phyloP scores from a whole-genome alignment of 2,113 vertebrate genomes.

The Nyctibius bracteatus region DNA sequence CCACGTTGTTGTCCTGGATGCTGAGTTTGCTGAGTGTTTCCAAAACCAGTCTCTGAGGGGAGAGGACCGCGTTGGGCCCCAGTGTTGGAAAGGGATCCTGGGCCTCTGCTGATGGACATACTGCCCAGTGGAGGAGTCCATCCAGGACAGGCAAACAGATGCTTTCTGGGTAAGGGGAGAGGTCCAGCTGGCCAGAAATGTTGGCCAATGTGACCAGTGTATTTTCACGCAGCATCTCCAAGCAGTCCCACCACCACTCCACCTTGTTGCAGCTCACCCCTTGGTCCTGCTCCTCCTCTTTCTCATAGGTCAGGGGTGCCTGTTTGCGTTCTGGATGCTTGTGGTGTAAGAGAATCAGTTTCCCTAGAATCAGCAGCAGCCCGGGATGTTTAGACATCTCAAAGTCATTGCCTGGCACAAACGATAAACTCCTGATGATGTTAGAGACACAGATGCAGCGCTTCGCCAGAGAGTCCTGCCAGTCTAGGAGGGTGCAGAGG shows the following conservation, averaged over 20 bases:
- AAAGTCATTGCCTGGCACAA: conserved; percentile 95
- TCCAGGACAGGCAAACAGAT: conserved; percentile 97
- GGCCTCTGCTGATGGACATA: conserved; percentile 97
- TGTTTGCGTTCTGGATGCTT: conserved; percentile 96
- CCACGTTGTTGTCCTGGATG: conserved; percentile 99
- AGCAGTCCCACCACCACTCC: conserved; percentile 99
- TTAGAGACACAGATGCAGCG: conserved; percentile 96
- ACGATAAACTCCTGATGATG: conserved; percentile 96
- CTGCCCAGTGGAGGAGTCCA: conserved; percentile 97
- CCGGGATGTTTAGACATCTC: conserved; percentile 99
- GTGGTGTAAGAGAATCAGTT: conserved; percentile 94
- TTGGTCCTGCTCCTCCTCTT: conserved; percentile 95
- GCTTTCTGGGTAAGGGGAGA: conserved; percentile 94
- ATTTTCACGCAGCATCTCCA: conserved; percentile 96
- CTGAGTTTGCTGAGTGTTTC: conserved; percentile 99
- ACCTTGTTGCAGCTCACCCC: conserved; percentile 90
- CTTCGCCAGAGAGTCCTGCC: conserved; percentile 95
- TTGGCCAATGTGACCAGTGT: conserved; percentile 96
- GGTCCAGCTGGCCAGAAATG: conserved; percentile 97
- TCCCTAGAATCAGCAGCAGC: conserved; percentile 92
- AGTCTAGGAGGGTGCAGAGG: conserved; percentile 88
- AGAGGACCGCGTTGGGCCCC: conserved; percentile 91
- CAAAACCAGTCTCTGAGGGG: conserved; percentile 98
- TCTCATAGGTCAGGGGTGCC: conserved; percentile 95
- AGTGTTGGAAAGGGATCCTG: conserved; percentile 96